A percentile compares a stretch with the other conserved stretches of the same genome.
Evolutionary conservation across 2,888 invertebrate genomes (phyloP).

Genomic region (Anthoptus insignis): DNA sequence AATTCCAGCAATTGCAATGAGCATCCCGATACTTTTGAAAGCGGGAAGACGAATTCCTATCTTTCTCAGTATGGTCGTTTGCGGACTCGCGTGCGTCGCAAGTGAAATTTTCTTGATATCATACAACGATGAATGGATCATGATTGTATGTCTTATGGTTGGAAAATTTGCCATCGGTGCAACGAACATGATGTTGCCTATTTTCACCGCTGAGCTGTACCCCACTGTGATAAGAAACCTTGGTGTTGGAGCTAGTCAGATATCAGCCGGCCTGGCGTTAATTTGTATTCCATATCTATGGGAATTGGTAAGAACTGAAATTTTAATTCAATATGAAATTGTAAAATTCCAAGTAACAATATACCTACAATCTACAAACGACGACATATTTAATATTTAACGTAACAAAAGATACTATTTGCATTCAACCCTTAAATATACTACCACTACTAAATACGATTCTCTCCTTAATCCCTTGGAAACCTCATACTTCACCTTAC

Average conservation of each 20-base stretch:
- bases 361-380: no score
- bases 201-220: constrained; percentile 91
- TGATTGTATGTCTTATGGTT: constrained; percentile 92
- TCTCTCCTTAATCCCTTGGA: no score
- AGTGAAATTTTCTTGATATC: constrained; percentile 85
- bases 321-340: no score
- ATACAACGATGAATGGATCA: constrained; percentile 88
- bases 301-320: constrained; percentile 91
- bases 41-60: constrained; percentile 92
- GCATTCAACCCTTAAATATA: no score
- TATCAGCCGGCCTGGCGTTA: constrained; percentile 91
- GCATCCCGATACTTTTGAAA: constrained; percentile 91
- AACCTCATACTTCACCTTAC: no score
- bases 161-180: constrained; percentile 94
- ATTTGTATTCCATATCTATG: constrained; percentile 93
- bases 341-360: no score
- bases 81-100: constrained; percentile 91
- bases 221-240: constrained; percentile 91
- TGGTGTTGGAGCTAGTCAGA: constrained; percentile 92
- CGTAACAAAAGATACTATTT: no score
- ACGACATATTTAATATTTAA: no score
- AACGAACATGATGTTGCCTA: constrained; percentile 93
- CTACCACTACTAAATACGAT: no score
- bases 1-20: constrained; percentile 92
- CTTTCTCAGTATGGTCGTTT: constrained; percentile 89